Base-by-base conservation (phyloP, 1,140 invertebrate species). In the Spodoptera litura region DNA sequence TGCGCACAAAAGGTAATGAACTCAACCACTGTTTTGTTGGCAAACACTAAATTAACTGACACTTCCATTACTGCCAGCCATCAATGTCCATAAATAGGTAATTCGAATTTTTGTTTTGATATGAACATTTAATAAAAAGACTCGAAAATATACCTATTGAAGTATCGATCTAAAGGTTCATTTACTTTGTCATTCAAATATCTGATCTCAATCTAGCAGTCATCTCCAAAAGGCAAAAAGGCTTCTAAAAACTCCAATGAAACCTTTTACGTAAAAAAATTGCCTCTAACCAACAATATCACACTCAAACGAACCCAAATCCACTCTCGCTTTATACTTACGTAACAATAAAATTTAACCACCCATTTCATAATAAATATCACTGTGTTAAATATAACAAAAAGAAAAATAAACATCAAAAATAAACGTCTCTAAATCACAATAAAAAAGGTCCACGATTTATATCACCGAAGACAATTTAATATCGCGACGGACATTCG, bases 391-490 rank as follows among this genome's bases (percentile, higher is more conserved):
- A 44, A 44, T 44, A 44, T 44, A 44, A 71, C 55, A 71, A 71
- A 55, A 71, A 35, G 55, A 4, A 3, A 11, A 53, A 56, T 20
- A 15, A 11, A 58, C 25, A 59, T n/a, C 20, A 52, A 68, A 68
- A 62, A 9, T 64, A 59, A 59, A 61, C 10, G 56, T 62, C 52
- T 58, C 68, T 66, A 55, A 61, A 74, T 74, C 61, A 79, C 72
- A 75, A 70, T 79, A 75, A 80, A 78, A 79, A 75, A 70, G 71
- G 76, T 59, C 49, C 55, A 66, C 38, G 72, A 77, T 82, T 82
- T 82, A 79, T 79, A 73, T 73, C 27, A 11, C 4, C 49, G 56
- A 77, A 79, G 73, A 82, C 78, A 82, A 76, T 79, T 79, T 79
- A 82, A 85, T 85, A 81, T 84, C 78, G 78, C 55, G 51, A 13